Base-by-base conservation (phyloP, 2,113 vertebrate genomes). In the Callospermophilus lateralis region DNA sequence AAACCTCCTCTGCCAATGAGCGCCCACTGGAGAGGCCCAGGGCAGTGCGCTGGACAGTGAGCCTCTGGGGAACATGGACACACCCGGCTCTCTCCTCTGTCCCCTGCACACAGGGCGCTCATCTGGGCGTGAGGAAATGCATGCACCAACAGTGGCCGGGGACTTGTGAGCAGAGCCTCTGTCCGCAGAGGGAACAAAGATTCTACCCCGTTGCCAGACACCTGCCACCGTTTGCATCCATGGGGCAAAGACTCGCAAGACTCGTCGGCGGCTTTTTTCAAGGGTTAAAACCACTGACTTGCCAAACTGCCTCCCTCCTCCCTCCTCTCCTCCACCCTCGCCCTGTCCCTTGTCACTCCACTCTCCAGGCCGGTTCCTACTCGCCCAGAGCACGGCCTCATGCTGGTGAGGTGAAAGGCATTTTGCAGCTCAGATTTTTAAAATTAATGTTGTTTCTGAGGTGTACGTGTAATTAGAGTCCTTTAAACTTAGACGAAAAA, bases 381-480 rank as follows among this genome's bases (percentile, higher is more conserved):
- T 34, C 37, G 67, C 48, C 73, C 42, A 4, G 15, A n/a, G 63
- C 26, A 34, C 5, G 78, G 65, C 53, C 63, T n/a, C 55, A 17
- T 0, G 13, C 76, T 53, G 74, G 39, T 39, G 32, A 80, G 34
- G 51, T 24, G 4, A 22, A 88, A 92, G 39, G 68, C 68, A 58
- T 76, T 76, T 80, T 83, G 79, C 63, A 86, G 80, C 80, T 90
- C 4, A 8, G 39, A 83, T 92, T 93, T 80, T 96, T 42, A 77
- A 93, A 93, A 85, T 70, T 85, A 84, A 45, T 80, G 34, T 95
- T 93, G 45, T 80, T 97, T 70, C 42, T 84, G 61, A 67, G 89
- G 79, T 39, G 42, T 42, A 13, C 70, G n/a, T 58, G 53, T 84
- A 93, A 93, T 26, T 70, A 84, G 73, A n/a, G 72, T 85, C 19